These are phyloP conservation scores for Dallia pectoralis DNA, from an alignment of 2,797 vertebrate genomes.

Conservation along the genomic window DNA sequence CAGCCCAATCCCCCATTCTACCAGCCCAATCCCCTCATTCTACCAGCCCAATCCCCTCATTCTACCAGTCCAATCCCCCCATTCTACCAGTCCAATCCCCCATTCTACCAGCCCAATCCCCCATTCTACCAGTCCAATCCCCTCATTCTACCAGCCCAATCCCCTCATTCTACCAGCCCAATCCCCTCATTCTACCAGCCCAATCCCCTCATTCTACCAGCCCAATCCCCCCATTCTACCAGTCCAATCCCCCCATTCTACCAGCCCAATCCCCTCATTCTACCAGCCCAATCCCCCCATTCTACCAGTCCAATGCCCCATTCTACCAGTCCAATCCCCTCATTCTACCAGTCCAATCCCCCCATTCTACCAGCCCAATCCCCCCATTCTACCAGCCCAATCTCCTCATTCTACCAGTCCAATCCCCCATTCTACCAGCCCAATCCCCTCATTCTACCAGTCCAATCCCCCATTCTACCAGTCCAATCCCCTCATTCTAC, in stretches of 20 bases:
- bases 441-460: slow-evolving; percentile 14
- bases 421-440: slow-evolving; percentile 14
- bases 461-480: no score
- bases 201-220: slow-evolving; percentile 9
- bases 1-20: slow-evolving; percentile 6
- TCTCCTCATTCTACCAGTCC: no score
- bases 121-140: no score
- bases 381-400: slow-evolving; percentile 19
- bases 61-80: slow-evolving; percentile 24
- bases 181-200: no score
- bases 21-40: slow-evolving; percentile 16
- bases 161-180: slow-evolving; percentile 20
- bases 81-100: no score
- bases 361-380: no score
- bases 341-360: no score
- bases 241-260: no score
- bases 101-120: slow-evolving; percentile 16
- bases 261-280: slow-evolving; percentile 27
- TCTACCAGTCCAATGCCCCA: no score
- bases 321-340: slow-evolving; percentile 15
- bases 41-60: no score
- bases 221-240: slow-evolving; percentile 19
- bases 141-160: no score
- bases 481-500: slow-evolving; percentile 25
- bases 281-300: no score